A percentile compares a stretch with the other conserved stretches of the same genome.
phyloP scores from a whole-genome alignment of 2,113 vertebrate genomes.

The Thymallus thymallus region DNA sequence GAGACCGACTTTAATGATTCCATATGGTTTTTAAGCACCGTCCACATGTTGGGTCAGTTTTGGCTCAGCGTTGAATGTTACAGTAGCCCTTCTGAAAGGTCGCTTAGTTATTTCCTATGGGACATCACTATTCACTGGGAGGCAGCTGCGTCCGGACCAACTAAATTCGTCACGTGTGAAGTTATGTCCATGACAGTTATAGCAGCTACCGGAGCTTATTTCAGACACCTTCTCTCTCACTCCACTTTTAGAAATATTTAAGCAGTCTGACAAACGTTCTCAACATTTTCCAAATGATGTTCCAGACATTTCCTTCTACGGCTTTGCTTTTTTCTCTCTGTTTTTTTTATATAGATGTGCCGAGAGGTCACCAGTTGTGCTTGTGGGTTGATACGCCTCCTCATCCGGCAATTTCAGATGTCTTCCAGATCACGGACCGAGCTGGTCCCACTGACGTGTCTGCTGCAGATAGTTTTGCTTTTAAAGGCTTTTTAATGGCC shows the following conservation, averaged over 20 bases:
- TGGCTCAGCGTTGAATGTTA: background rate
- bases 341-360: constrained; percentile 50
- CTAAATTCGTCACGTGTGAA: constrained; percentile 78
- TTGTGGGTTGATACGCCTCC: constrained; percentile 5
- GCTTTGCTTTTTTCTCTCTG: constrained; percentile 32
- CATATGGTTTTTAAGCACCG: background rate
- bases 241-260: constrained; percentile 39
- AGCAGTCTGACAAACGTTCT: constrained; percentile 56
- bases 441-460: constrained; percentile 17
- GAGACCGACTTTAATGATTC: background rate
- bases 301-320: constrained; percentile 45
- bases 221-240: constrained; percentile 25
- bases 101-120: constrained; percentile 17
- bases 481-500: background rate
- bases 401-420: constrained; percentile 33
- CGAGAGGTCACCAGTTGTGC: constrained; percentile 63
- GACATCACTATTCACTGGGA: constrained; percentile 7
- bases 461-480: background rate
- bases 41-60: background rate
- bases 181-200: constrained; percentile 74
- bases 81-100: background rate
- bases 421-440: constrained; percentile 39
- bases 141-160: constrained; percentile 76
- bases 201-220: constrained; percentile 59
- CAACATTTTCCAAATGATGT: constrained; percentile 64